phyloP scores from a whole-genome alignment of 2,888 invertebrate species.

The Xestia c-nigrum region DNA sequence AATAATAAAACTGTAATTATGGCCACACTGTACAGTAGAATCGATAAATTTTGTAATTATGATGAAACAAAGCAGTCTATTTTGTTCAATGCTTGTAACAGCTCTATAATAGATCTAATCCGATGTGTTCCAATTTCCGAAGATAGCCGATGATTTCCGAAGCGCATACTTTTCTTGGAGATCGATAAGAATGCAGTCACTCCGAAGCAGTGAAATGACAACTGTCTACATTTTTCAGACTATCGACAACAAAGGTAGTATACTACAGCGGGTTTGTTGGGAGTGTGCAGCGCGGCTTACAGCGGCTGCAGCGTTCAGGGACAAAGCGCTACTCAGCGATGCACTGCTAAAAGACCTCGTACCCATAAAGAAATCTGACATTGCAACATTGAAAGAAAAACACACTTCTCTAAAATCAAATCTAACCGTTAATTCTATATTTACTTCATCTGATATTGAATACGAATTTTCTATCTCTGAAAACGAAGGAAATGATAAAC shows the following conservation, averaged over 20 bases:
- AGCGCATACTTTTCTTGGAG: background rate
- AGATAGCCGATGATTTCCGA: background rate
- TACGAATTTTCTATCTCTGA: background rate
- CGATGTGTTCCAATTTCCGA: background rate
- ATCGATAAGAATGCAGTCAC: background rate
- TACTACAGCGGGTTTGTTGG: conserved; percentile 32
- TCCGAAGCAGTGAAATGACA: background rate
- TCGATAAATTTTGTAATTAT: no score
- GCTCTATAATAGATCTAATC: background rate
- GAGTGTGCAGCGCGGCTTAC: conserved; percentile 27
- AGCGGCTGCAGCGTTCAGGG: conserved; percentile 35
- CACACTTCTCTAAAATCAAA: conserved; percentile 24
- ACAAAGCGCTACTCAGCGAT: conserved; percentile 41
- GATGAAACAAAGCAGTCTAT: no score
- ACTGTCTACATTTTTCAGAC: conserved; percentile 15
- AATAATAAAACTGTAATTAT: no score
- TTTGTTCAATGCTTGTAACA: no score
- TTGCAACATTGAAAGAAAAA: conserved; percentile 12
- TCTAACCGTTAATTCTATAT: background rate
- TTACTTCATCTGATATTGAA: conserved; percentile 13
- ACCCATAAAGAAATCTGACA: conserved; percentile 24
- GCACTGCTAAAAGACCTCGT: conserved; percentile 24
- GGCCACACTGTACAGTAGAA: no score
- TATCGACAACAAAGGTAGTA: background rate
- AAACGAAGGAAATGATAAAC: background rate